phyloP scores from a whole-genome alignment of 2,888 invertebrate genomes.

The Dynastes maya region DNA sequence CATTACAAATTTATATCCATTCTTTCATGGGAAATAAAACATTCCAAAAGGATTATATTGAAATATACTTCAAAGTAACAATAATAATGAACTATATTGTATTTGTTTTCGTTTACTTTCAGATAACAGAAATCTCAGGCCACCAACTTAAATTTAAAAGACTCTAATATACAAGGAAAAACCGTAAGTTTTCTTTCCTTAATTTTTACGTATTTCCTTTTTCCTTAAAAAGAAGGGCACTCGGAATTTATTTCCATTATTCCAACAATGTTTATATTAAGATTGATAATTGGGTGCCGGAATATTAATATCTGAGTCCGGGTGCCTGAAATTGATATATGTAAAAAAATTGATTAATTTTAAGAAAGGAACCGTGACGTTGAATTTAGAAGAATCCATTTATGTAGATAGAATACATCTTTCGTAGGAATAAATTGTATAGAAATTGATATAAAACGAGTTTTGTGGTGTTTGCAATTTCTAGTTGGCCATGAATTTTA shows the following conservation, averaged over 20 bases:
- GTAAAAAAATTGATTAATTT: not conserved
- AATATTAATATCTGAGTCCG: constrained; percentile 17
- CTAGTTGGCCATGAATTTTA: constrained; percentile 42
- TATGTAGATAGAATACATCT: not conserved
- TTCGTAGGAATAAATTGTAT: not conserved
- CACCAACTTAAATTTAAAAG: constrained; percentile 26
- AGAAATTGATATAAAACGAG: constrained; percentile 31
- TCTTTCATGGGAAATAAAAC: too few species aligned
- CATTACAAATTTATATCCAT: not conserved
- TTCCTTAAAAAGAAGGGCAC: not conserved
- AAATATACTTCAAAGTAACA: not conserved
- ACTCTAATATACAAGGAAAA: constrained; percentile 14
- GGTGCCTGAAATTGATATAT: constrained; percentile 15
- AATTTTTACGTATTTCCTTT: not conserved
- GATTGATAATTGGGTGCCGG: constrained; percentile 24
- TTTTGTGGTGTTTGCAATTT: constrained; percentile 35
- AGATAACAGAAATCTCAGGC: constrained; percentile 23
- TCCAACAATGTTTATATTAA: not conserved
- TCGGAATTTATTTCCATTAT: not conserved
- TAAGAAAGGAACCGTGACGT: not conserved
- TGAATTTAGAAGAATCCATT: not conserved
- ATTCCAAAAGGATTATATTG: too few species aligned
- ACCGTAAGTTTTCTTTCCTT: constrained; percentile 18
- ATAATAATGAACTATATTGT: not conserved
- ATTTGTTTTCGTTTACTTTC: constrained; percentile 23